Evolutionary conservation across 2,797 vertebrate species (phyloP).

Genomic region (Manis pentadactyla): DNA sequence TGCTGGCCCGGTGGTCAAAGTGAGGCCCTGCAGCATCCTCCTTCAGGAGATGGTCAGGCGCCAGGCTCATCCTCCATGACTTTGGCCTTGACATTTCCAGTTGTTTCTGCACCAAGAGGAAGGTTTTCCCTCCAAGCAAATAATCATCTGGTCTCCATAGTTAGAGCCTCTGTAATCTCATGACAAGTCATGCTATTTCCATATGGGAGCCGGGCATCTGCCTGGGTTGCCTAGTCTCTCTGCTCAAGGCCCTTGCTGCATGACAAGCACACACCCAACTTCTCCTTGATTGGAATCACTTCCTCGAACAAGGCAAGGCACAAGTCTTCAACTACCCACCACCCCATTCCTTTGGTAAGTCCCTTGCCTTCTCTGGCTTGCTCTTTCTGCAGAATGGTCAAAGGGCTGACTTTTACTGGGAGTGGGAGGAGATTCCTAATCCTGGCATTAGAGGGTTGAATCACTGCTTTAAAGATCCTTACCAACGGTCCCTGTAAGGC

Average conservation of each 20-base stretch:
- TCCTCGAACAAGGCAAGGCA: not conserved
- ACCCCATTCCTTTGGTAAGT: not conserved
- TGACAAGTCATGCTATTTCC: not conserved
- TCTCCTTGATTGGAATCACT: not conserved
- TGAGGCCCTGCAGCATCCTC: not conserved
- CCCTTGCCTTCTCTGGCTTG: not conserved
- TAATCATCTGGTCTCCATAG: not conserved
- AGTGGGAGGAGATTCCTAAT: not conserved
- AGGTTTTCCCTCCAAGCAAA: not conserved
- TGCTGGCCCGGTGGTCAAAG: not conserved
- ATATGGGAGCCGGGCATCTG: not conserved
- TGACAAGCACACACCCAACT: not conserved
- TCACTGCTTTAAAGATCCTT: not conserved
- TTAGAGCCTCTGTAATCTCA: not conserved
- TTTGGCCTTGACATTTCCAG: not conserved
- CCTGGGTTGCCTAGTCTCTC: not conserved
- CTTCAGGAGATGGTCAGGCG: not conserved
- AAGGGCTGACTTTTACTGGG: not conserved
- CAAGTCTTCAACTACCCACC: fast-evolving
- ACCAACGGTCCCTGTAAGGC: not conserved
- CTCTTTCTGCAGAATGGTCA: not conserved
- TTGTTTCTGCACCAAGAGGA: not conserved
- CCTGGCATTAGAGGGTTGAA: not conserved
- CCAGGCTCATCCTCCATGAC: not conserved
- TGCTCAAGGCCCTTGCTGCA: not conserved